phyloP scores from a whole-genome alignment of 1,140 invertebrate genomes.

The Nixonia krombeini region DNA sequence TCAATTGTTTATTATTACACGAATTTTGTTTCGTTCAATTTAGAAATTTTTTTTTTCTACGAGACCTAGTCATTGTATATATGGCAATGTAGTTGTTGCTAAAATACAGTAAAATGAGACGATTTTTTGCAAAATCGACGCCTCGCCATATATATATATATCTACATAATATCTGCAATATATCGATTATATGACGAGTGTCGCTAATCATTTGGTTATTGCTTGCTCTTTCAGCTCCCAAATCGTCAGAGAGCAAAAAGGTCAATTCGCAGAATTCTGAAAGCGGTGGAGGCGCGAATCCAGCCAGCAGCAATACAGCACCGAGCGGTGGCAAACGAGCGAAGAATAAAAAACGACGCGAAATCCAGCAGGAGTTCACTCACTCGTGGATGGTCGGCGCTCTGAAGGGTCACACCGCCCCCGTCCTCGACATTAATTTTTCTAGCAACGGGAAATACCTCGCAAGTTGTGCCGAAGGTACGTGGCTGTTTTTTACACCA shows the following conservation, averaged over 20 bases:
- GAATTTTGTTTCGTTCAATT: too few species aligned
- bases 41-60: too few species aligned
- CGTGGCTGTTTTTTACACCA: conserved; percentile 57
- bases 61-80: too few species aligned
- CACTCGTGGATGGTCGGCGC: conserved; percentile 84
- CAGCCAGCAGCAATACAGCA: background rate
- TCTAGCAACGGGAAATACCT: conserved; percentile 88
- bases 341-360: conserved; percentile 62
- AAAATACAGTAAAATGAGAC: too few species aligned
- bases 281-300: background rate
- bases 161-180: too few species aligned
- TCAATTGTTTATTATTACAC: too few species aligned
- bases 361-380: conserved; percentile 68
- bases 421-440: conserved; percentile 82
- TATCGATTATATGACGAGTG: too few species aligned
- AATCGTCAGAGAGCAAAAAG: background rate
- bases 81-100: too few species aligned
- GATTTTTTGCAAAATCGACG: too few species aligned
- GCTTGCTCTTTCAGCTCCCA: conserved; percentile 7
- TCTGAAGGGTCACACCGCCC: conserved; percentile 84
- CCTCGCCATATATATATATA: too few species aligned
- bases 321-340: conserved; percentile 45
- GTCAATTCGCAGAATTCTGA: background rate
- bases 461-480: conserved; percentile 86
- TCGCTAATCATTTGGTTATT: too few species aligned